phyloP scores from a whole-genome alignment of 30 jellyfish, hydroid and myxozoan genomes.

The Aurelia aurita region DNA sequence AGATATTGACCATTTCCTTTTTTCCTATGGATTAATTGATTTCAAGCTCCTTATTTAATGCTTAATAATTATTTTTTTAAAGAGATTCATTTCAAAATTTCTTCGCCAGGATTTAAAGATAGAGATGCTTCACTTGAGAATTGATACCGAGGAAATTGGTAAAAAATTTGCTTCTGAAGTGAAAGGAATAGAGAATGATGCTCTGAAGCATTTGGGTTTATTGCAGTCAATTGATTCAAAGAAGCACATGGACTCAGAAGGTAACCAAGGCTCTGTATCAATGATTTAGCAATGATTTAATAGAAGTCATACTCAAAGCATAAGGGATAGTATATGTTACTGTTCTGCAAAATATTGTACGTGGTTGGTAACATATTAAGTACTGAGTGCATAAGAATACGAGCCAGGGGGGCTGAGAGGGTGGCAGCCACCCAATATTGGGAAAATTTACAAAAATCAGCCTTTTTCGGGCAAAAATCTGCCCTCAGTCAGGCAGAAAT shows the following conservation, averaged over 20 bases:
- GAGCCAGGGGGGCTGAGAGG: too few relatives aligned
- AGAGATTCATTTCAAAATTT: background rate
- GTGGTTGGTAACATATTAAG: too few relatives aligned
- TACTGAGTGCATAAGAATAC: too few relatives aligned
- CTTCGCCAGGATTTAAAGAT: conserved; percentile 46
- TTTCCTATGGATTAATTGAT: background rate
- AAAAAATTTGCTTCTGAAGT: conserved; percentile 44
- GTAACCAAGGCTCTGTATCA: background rate
- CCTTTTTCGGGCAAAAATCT: too few relatives aligned
- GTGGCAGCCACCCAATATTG: too few relatives aligned
- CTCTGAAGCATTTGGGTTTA: conserved; percentile 33
- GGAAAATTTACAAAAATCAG: too few relatives aligned
- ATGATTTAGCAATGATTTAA: too few relatives aligned
- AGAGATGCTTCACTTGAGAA: conserved; percentile 46
- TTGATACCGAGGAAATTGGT: conserved; percentile 53
- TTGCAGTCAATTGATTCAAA: conserved; percentile 52
- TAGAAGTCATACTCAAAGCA: too few relatives aligned
- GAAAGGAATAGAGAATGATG: conserved; percentile 23
- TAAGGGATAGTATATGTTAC: too few relatives aligned
- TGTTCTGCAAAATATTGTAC: too few relatives aligned
- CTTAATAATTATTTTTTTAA: background rate
- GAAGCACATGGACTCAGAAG: conserved; percentile 70
- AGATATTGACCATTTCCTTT: background rate
- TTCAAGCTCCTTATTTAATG: too few relatives aligned
- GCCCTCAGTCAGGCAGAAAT: too few relatives aligned